A percentile compares a stretch with the other conserved stretches of the same genome.
Evolutionary conservation across 1,140 invertebrate species (phyloP).

Genomic region (Pollicipes pollicipes): DNA sequence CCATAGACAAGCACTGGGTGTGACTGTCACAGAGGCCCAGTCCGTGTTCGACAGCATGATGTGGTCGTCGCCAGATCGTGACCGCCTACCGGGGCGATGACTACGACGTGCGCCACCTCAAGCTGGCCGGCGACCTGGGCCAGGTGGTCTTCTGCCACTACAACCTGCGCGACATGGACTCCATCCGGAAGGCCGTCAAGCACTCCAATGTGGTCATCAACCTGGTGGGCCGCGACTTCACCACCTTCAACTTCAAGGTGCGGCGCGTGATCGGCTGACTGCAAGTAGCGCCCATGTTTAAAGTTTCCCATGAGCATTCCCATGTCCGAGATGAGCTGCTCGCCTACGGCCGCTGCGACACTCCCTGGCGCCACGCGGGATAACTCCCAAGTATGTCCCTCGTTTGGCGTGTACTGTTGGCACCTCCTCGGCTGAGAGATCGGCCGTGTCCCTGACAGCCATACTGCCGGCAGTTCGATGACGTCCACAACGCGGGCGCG

Average conservation of each 20-base stretch:
- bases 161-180: conserved; percentile 69
- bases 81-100: conserved; percentile 63
- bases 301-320: background rate
- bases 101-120: conserved; percentile 54
- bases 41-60: no score
- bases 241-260: conserved; percentile 67
- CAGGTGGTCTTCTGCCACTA: conserved; percentile 84
- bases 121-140: conserved; percentile 80
- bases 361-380: background rate
- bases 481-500: conserved; percentile 10
- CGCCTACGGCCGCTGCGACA: background rate
- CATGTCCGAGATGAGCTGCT: background rate
- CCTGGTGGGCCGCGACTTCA: conserved; percentile 73
- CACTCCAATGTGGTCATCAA: conserved; percentile 98
- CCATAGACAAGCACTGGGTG: no score
- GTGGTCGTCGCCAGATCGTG: background rate
- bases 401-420: no score
- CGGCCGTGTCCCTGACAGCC: no score
- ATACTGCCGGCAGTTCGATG: background rate
- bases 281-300: no score
- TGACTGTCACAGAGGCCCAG: no score
- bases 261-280: no score
- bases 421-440: no score
- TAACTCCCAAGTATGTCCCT: no score
- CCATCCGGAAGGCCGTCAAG: conserved; percentile 64